phyloP scores from a whole-genome alignment of 2,113 vertebrate genomes.

The Sarotherodon lohbergeri region DNA sequence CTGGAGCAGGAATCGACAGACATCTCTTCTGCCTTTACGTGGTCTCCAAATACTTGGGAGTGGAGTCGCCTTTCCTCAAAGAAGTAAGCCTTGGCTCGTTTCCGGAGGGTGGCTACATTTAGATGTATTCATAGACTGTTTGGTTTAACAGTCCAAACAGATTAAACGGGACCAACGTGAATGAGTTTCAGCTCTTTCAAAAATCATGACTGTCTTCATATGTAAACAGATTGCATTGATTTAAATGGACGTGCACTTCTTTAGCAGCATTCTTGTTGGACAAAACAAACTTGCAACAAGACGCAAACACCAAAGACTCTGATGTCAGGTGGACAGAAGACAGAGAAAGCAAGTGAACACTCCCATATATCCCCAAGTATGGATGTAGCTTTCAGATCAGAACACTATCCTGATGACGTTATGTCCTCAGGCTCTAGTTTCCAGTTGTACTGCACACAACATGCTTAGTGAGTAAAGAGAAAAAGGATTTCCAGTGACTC shows the following conservation, averaged over 20 bases:
- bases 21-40: slow-evolving; percentile 86
- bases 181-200: not conserved
- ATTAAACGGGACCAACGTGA: not conserved
- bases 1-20: slow-evolving; percentile 79
- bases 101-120: not conserved
- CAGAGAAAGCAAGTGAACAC: not conserved
- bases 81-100: slow-evolving; percentile 46
- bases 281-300: not conserved
- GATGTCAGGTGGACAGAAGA: not conserved
- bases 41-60: slow-evolving; percentile 79
- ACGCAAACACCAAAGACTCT: not conserved
- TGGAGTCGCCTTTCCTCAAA: slow-evolving; percentile 78
- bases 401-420: not conserved
- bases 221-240: not conserved
- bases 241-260: not conserved
- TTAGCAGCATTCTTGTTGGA: not conserved
- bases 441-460: not conserved
- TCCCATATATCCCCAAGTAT: not conserved
- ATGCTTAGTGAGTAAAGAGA: not conserved
- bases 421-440: not conserved
- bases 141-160: not conserved
- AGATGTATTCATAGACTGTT: not conserved
- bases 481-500: not conserved
- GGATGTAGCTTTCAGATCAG: not conserved
- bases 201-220: not conserved